Base-by-base conservation (phyloP, 2,113 vertebrate genomes). In the Poecilia latipinna region DNA sequence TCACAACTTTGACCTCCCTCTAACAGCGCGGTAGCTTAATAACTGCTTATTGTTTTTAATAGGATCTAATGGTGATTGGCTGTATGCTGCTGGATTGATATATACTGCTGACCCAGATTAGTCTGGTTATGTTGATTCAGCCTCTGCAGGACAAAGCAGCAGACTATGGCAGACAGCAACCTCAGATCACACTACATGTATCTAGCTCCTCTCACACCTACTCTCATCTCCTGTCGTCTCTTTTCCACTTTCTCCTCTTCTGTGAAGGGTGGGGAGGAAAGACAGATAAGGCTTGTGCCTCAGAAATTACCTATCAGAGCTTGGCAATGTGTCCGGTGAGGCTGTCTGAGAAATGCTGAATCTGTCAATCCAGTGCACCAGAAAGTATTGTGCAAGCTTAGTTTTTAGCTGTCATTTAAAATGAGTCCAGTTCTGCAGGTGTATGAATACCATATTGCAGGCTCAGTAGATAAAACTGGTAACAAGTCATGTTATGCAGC, bases 231-330 rank as follows among this genome's bases (percentile, higher is more conserved):
- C 80, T 88, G 82, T 82, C 80, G 82, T 86, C 79, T 51, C 76
- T 80, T 77, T 79, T 69, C 79, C 69, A 76, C 76, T 77, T 81
- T 79, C 80, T 77, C 65, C 72, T 82, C 74, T 65, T 77, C 82
- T 83, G 70, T 80, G 33, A 67, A 57, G 78, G 70, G 75, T 57
- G 57, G 74, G 65, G 73, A 65, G 70, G 64, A 37, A 54, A 79
- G 82, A 87, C 79, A 85, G 87, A 91, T 92, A 91, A 89, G 82
- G 79, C 82, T 65, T 78, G 79, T 73, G 79, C 86, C 86, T 92
- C 80, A 85, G 84, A 89, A 91, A 91, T 90, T 81, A 87, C 89
- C 82, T 79, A 82, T 91, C 86, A 82, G 85, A 89, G 77, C 81
- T 71, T 70, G 86, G 78, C 72, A 81, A 77, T 77, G 80, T 82